Percentiles rank a stretch among this genome's conserved stretches.
Evolutionary conservation across 2,113 vertebrate genomes (phyloP).

Genomic region (Heptranchias perlo): DNA sequence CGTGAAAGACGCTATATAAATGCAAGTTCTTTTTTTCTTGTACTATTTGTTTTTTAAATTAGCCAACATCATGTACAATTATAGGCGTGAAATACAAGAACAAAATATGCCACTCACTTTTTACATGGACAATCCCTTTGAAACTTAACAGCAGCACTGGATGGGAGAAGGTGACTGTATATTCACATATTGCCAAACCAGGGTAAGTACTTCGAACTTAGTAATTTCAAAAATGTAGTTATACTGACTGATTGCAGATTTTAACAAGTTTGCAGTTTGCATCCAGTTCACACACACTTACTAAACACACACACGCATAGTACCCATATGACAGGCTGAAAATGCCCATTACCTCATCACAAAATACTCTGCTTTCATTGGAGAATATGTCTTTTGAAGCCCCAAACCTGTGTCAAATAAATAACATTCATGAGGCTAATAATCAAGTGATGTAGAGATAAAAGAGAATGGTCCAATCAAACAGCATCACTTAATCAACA

Average conservation of each 20-base stretch:
- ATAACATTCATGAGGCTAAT: neutral
- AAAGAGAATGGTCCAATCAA: neutral
- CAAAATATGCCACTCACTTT: no score
- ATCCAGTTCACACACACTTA: neutral
- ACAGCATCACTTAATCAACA: neutral
- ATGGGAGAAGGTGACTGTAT: no score
- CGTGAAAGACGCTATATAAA: no score
- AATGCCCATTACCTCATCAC: conserved; percentile 68
- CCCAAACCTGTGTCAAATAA: conserved; percentile 65
- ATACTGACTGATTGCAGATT: neutral
- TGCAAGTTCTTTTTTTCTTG: no score
- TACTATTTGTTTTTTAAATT: no score
- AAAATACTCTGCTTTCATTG: conserved; percentile 67
- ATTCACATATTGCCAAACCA: no score
- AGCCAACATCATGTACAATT: no score
- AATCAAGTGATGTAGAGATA: neutral
- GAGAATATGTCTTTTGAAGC: conserved; percentile 68
- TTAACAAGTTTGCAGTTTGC: neutral
- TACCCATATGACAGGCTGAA: neutral
- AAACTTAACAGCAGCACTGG: no score
- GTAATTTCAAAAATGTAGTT: neutral
- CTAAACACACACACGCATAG: neutral
- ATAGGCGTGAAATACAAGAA: no score
- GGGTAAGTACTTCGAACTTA: no score
- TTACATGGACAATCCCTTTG: no score